phyloP scores from a whole-genome alignment of 2,888 invertebrate genomes.

The Pheosia gnoma region DNA sequence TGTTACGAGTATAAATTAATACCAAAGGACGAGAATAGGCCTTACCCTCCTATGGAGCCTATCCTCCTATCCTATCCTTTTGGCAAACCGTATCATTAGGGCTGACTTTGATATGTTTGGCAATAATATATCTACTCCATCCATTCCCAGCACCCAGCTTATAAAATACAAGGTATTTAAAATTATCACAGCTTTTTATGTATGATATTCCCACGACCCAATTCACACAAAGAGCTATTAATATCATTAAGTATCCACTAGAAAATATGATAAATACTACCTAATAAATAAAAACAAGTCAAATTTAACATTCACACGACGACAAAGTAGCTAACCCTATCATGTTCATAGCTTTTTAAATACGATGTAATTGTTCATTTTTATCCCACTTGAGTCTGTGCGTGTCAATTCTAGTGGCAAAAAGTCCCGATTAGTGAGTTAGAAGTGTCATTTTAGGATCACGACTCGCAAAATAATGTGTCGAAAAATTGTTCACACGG shows the following conservation, averaged over 20 bases:
- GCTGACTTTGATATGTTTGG: too few species aligned
- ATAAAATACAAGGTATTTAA: too few species aligned
- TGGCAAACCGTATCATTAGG: too few species aligned
- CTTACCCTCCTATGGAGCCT: too few species aligned
- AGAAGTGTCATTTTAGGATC: constrained; percentile 56
- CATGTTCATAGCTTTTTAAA: constrained; percentile 51
- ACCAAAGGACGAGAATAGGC: too few species aligned
- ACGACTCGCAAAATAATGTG: constrained; percentile 29
- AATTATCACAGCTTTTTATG: too few species aligned
- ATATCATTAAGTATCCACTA: background rate
- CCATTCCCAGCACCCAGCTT: too few species aligned
- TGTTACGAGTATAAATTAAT: too few species aligned
- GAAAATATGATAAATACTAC: background rate
- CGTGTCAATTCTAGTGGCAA: constrained; percentile 62
- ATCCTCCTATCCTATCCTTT: too few species aligned
- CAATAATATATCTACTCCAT: too few species aligned
- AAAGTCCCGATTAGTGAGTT: constrained; percentile 32
- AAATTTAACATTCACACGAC: constrained; percentile 40
- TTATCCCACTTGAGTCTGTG: constrained; percentile 67
- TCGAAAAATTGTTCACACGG: constrained; percentile 27
- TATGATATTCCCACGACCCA: background rate
- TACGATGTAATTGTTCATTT: constrained; percentile 55
- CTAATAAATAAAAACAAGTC: background rate
- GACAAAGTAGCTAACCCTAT: constrained; percentile 47
- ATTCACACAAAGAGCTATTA: background rate